These are phyloP conservation scores for Syrrhaptes paradoxus DNA, from an alignment of 2,113 vertebrate genomes.

Conservation along the genomic window DNA sequence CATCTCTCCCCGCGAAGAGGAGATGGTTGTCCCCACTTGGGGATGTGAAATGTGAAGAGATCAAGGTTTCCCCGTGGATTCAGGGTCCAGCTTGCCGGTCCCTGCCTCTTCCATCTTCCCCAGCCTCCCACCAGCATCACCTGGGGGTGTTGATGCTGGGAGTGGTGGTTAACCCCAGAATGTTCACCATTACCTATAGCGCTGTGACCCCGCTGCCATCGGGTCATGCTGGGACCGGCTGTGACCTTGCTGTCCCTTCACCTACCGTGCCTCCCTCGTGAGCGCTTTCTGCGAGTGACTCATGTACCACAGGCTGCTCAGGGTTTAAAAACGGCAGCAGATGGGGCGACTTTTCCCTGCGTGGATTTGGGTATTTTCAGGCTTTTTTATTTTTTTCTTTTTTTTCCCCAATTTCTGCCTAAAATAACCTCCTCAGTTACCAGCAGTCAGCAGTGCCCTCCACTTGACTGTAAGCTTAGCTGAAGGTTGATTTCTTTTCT, in stretches of 20 bases:
- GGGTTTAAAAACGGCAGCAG: conserved; percentile 71
- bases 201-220: fast-evolving
- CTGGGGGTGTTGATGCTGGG: background rate
- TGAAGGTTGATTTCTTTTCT: conserved; percentile 49
- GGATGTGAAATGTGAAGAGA: background rate
- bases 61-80: background rate
- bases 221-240: conserved; percentile 44
- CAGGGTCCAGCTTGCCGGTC: background rate
- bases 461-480: conserved; percentile 21
- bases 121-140: background rate
- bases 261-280: background rate
- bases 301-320: conserved; percentile 67
- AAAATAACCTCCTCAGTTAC: conserved; percentile 75
- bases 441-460: conserved; percentile 77
- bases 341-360: conserved; percentile 43
- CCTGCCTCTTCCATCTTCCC: background rate
- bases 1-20: fast-evolving
- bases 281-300: conserved; percentile 68
- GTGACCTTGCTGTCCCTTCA: conserved; percentile 59
- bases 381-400: conserved; percentile 67
- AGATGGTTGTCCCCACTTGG: background rate
- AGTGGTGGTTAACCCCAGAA: background rate
- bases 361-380: conserved; percentile 64
- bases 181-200: background rate
- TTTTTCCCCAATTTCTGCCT: conserved; percentile 72